Evolutionary conservation across 2,797 vertebrate species (phyloP), one percentile per base, ranked within the genome.

Genomic region (Cossypha heuglini): DNA sequence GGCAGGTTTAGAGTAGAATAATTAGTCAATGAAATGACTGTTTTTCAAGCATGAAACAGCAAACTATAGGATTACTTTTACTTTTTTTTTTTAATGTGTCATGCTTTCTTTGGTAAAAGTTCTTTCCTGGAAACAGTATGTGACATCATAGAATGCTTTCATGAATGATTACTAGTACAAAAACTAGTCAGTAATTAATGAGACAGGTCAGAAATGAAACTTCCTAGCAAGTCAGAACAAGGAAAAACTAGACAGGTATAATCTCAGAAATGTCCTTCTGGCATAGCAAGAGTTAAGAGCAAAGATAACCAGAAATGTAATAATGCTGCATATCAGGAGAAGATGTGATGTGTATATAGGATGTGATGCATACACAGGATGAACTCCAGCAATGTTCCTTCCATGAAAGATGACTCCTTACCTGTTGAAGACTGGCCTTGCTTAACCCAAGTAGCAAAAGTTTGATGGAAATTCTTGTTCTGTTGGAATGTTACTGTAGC

Each of bases 381-480:
- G 74, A 63, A 48, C 25, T 62, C 63, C 63, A 68, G 54, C 49
- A 62, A 17, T 2, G 29, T 3, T 67, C 33, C 35, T 58, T 61
- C 62, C 57, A 26, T 7, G 48, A 59, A 3, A 63, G 84, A 54
- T 1, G 6, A 38, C 7, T 35, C 25, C 97, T 98, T 97, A 99
- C 99, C 99, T 98, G 99, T 97, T 83, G 98, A 98, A 83, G 97
- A 98, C 57, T 99, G 99, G 97, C 99, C 99, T 98, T 99, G 99
- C 89, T 99, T 99, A 97, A 99, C 99, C 99, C 99, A 99, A 14
- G 99, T 99, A 64, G 99, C 99, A 78, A 99, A 99, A 8, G 99
- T 99, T 57, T 99, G 99, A 91, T 99, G 99, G 97, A 99, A 99
- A 97, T 99, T 99, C 97, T 99, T 99, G 97, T 98, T 99, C 97